These are phyloP conservation scores for Cantharis nigra DNA, from an alignment of 2,888 invertebrate genomes.

Conservation along the genomic window DNA sequence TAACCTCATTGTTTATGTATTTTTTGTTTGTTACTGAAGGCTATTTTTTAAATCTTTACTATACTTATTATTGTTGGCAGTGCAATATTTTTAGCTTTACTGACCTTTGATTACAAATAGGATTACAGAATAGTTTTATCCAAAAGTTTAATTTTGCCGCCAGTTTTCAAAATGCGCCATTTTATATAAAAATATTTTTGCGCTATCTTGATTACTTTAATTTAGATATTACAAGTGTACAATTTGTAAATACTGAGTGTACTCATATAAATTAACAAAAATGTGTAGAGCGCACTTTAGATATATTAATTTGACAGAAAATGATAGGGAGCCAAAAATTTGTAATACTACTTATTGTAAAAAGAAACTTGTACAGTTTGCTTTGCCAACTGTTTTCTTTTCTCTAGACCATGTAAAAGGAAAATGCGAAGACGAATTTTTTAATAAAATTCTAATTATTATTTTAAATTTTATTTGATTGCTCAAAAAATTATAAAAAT, in stretches of 20 bases:
- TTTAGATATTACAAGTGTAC: not conserved
- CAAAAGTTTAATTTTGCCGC: not conserved
- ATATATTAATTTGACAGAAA: not conserved
- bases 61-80: not conserved
- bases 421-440: not conserved
- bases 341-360: not conserved
- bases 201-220: not conserved
- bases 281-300: not conserved
- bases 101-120: slow-evolving; percentile 25
- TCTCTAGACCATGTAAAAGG: not conserved
- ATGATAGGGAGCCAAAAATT: not conserved
- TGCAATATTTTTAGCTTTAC: slow-evolving; percentile 26
- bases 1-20: not conserved
- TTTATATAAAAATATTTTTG: not conserved
- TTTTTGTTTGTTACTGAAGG: not conserved
- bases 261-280: not conserved
- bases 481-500: not conserved
- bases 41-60: not conserved
- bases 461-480: not conserved
- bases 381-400: not conserved
- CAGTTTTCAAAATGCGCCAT: not conserved
- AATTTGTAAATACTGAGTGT: not conserved
- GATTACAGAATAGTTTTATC: not conserved
- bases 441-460: no score
- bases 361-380: not conserved